These are phyloP conservation scores for Pammene fasciana DNA, from an alignment of 2,888 invertebrate species.

Conservation along the genomic window DNA sequence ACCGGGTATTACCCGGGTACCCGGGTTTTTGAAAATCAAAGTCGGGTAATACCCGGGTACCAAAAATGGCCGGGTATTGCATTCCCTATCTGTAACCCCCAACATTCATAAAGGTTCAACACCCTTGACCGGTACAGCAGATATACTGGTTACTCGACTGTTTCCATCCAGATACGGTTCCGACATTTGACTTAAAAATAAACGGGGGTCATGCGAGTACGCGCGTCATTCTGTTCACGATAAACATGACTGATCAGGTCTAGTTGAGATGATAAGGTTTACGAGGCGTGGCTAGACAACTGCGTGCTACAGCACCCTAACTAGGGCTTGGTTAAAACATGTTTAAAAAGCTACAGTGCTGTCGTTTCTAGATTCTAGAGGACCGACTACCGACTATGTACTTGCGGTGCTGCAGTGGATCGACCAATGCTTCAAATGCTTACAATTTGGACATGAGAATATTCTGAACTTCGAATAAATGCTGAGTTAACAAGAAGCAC, in stretches of 20 bases:
- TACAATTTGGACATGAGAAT: too few relatives aligned
- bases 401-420: too few relatives aligned
- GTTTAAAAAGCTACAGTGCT: not conserved
- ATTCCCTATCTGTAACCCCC: slow-evolving; percentile 33
- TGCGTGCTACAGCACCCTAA: not conserved
- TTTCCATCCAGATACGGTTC: slow-evolving; percentile 50
- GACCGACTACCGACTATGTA: too few relatives aligned
- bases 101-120: slow-evolving; percentile 25
- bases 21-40: too few relatives aligned
- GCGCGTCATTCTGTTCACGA: slow-evolving; percentile 33
- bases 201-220: slow-evolving; percentile 19
- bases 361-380: too few relatives aligned
- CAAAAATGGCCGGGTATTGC: too few relatives aligned
- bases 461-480: too few relatives aligned
- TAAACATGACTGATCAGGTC: slow-evolving; percentile 42
- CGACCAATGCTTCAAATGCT: too few relatives aligned
- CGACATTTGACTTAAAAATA: slow-evolving; percentile 23
- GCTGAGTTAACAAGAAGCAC: too few relatives aligned
- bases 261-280: slow-evolving; percentile 45
- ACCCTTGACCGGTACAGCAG: slow-evolving; percentile 16
- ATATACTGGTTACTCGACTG: slow-evolving; percentile 35
- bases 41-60: too few relatives aligned
- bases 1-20: too few relatives aligned
- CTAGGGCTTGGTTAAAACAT: too few relatives aligned
- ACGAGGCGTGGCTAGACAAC: slow-evolving; percentile 47